Evolutionary conservation across 2,888 invertebrate species (phyloP), one percentile per base, ranked within the genome.

Genomic region (Lasioglossum lativentre): DNA sequence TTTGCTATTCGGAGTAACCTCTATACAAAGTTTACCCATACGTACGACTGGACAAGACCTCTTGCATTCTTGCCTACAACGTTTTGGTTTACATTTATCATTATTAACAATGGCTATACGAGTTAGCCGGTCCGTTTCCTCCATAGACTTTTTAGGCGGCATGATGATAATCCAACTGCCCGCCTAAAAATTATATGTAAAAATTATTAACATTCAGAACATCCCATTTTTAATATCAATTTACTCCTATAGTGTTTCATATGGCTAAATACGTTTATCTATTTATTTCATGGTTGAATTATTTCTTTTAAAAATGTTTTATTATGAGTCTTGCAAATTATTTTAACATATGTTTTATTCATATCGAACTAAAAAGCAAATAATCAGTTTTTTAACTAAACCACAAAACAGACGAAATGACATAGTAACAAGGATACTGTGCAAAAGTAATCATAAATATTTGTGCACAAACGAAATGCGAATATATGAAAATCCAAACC

Each of bases 21-120:
- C 99, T 93, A 99, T 99, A 95, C 99, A 99, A 66, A 99, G 97
- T 95, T 99, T 99, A 94, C 99, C 99, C 99, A 99, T 99, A 91
- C 99, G 97, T 86, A 99, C 99, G 82, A 99, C 99, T 0, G 99
- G 99, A 95, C 99, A 99, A 78, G 98, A 98, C 94, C 99, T 98
- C 95, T 99, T 99, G 96, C 99, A 99, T 94, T 99, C 99, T 95
- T 99, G 99, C 81, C 99, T 97, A 96, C 99, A 99, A 96, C 99
- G 97, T 96, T 99, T 99, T 2, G 99, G 99, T 95, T 99, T 99
- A 96, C 99, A 99, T 94, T 99, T 98, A 96, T 99, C 99, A 90
- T 98, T 97, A 95, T 98, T 99, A 88, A 99, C 99, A 93, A 99
- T 99, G 88, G 99, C 99, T 95, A 99, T 99, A 96, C 99, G 97